These are phyloP conservation scores for Fopius arisanus DNA, from an alignment of 1,140 invertebrate genomes.

Conservation along the genomic window DNA sequence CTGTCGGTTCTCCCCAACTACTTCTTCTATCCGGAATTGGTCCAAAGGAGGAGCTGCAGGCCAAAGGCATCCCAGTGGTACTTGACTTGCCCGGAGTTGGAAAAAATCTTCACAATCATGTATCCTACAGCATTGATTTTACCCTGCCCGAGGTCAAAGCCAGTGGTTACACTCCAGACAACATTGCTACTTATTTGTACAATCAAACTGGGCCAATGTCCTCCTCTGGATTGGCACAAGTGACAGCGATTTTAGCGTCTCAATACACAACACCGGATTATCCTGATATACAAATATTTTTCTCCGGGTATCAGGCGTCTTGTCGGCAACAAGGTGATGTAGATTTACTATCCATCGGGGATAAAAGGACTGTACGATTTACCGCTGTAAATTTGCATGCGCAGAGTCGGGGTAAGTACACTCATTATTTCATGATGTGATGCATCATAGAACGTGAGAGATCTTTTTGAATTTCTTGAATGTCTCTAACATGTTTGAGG, in stretches of 20 bases:
- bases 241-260: constrained; percentile 69
- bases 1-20: constrained; percentile 75
- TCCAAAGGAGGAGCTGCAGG: constrained; percentile 72
- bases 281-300: constrained; percentile 63
- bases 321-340: constrained; percentile 55
- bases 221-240: constrained; percentile 72
- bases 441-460: background rate
- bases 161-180: constrained; percentile 18
- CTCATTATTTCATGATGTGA: background rate
- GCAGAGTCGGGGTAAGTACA: constrained; percentile 74
- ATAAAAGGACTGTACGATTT: constrained; percentile 57
- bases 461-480: no score
- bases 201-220: constrained; percentile 79
- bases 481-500: no score
- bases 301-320: constrained; percentile 56
- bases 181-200: constrained; percentile 39
- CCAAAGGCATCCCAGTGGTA: constrained; percentile 72
- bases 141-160: constrained; percentile 11
- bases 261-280: constrained; percentile 63
- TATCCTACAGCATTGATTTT: constrained; percentile 56
- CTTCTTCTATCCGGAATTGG: constrained; percentile 81
- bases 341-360: constrained; percentile 28
- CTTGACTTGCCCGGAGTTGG: constrained; percentile 73
- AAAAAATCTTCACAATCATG: constrained; percentile 77
- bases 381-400: constrained; percentile 75